Evolutionary conservation across 2,113 vertebrate genomes (phyloP).

Genomic region (Sinocyclocheilus maitianheensis): DNA sequence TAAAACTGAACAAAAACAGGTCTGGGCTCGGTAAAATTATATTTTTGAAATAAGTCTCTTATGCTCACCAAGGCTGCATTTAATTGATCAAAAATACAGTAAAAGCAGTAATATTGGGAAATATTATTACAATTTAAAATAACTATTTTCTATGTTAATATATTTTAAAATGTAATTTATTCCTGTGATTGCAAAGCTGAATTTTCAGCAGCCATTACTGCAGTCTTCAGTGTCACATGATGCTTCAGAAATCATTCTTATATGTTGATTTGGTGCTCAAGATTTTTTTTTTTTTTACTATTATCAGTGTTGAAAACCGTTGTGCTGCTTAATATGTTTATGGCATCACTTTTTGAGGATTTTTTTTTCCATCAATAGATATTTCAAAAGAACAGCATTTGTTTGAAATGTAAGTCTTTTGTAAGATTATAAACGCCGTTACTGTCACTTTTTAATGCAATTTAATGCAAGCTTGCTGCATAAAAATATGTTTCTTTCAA

Average conservation of each 20-base stretch:
- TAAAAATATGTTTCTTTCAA: not conserved
- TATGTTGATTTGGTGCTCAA: not conserved
- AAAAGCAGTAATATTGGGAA: not conserved
- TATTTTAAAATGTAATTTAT: not conserved
- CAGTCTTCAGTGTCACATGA: not conserved
- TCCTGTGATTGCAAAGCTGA: not conserved
- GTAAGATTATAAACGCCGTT: not conserved
- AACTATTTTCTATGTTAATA: not conserved
- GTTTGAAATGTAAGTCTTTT: too few species aligned
- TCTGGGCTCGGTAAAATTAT: not conserved
- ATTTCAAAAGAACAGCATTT: too few species aligned
- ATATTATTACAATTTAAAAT: not conserved
- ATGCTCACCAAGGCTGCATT: not conserved
- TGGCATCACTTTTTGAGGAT: too few species aligned
- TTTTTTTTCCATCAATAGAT: too few species aligned
- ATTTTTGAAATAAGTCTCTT: not conserved
- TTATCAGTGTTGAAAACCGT: too few species aligned
- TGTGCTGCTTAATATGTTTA: too few species aligned
- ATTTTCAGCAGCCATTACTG: not conserved
- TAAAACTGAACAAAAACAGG: not conserved
- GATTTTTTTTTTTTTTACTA: too few species aligned
- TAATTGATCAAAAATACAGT: not conserved
- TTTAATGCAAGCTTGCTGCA: not conserved
- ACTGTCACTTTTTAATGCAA: not conserved
- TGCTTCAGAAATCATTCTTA: not conserved